These are phyloP conservation scores for Mirza zaza DNA, from an alignment of 2,113 vertebrate species.

Conservation along the genomic window DNA sequence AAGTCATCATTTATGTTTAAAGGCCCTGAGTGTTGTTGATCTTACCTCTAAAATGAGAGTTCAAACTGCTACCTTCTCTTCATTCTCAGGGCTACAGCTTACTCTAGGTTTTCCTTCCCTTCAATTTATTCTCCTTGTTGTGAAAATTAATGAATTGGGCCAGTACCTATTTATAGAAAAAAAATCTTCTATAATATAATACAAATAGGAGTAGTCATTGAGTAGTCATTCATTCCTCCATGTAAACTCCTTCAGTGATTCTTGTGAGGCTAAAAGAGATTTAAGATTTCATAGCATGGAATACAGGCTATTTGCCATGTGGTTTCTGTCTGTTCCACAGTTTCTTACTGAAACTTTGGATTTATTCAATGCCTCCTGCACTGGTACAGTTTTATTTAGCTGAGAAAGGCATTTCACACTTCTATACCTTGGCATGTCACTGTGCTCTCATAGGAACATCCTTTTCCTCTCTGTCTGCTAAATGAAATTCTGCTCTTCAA, in stretches of 20 bases:
- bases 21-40: neutral
- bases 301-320: neutral
- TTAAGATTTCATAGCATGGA: neutral
- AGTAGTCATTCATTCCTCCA: neutral
- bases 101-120: neutral
- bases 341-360: neutral
- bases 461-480: neutral
- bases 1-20: conserved; percentile 7
- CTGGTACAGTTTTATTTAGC: neutral
- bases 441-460: neutral
- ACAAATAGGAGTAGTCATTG: neutral
- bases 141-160: conserved; percentile 15
- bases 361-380: neutral
- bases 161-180: neutral
- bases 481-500: neutral
- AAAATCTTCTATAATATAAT: neutral
- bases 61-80: neutral
- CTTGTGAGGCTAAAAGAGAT: neutral
- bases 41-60: neutral
- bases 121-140: neutral
- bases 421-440: neutral
- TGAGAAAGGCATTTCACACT: neutral
- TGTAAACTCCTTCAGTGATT: neutral
- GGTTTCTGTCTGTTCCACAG: neutral
- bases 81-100: neutral